Evolutionary conservation across 2,113 vertebrate species (phyloP), one percentile per base, ranked within the genome.

Genomic region (Trichechus manatus): DNA sequence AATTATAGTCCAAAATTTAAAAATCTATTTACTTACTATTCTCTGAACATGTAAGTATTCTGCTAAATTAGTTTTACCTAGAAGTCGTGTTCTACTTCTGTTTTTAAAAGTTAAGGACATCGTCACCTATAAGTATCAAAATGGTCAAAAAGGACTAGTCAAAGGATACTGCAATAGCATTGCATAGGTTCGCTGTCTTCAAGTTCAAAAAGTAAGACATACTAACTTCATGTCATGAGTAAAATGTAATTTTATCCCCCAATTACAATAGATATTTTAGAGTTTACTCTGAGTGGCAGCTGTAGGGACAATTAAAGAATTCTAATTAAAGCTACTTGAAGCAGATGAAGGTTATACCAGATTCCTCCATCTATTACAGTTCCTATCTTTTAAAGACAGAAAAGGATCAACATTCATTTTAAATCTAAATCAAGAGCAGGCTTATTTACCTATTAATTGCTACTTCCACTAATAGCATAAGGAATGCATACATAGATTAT

Each of bases 361-460:
- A 74, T 95, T 87, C 68, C 44, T 68, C 44, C 83, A 68, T 93
- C 85, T 11, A 94, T 70, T 53, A 47, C 7, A 79, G 75, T 86
- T 77, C 93, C 78, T 90, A 39, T 77, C 68, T 61, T 68, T 95
- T 90, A 70, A 97, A 96, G 90, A 77, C 20, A 91, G 50, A 44
- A 97, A 97, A 97, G 53, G 64, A 98, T 89, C 93, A 87, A 89
- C 80, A 79, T 47, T 94, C 42, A 82, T 39, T n/a, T 94, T 97
- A 97, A 11, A 94, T 95, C 94, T 97, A 96, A 96, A 97, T 96
- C 94, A 98, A 97, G 95, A 97, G 87, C 94, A 98, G 97, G 80
- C 98, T 98, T 98, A 98, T 98, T 98, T 97, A 95, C 93, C 95
- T 97, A 95, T 97, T 97, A 96, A 98, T 96, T 75, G 86, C 85